phyloP scores from a whole-genome alignment of 2,888 invertebrate genomes.

The Archaeoteleia sp. region DNA sequence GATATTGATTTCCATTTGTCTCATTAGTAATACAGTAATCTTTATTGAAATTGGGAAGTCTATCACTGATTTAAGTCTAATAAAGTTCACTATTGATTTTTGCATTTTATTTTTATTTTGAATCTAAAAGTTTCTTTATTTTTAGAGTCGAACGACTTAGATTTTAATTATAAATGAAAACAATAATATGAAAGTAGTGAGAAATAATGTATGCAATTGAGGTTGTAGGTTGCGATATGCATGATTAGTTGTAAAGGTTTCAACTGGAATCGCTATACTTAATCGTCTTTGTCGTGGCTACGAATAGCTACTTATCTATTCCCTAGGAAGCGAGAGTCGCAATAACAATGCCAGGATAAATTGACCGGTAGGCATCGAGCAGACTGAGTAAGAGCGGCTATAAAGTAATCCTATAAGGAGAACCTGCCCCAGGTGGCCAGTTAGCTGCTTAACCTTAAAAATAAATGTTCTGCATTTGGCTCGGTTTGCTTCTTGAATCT shows the following conservation, averaged over 20 bases:
- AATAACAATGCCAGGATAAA: constrained; percentile 59
- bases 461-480: constrained; percentile 50
- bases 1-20: too few species aligned
- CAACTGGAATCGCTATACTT: constrained; percentile 32
- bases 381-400: constrained; percentile 54
- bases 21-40: too few species aligned
- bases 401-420: constrained; percentile 61
- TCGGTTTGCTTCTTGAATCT: constrained; percentile 24
- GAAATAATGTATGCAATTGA: constrained; percentile 11
- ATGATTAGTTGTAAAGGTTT: constrained; percentile 7
- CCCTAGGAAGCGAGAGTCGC: constrained; percentile 22
- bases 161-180: too few species aligned
- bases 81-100: too few species aligned
- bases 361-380: constrained; percentile 56
- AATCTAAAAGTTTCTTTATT: too few species aligned
- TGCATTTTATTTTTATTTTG: too few species aligned
- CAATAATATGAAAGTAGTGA: too few species aligned
- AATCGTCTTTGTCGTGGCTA: constrained; percentile 54
- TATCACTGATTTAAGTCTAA: too few species aligned
- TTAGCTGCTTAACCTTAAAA: constrained; percentile 63
- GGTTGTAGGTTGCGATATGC: constrained; percentile 10
- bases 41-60: too few species aligned
- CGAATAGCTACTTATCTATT: constrained; percentile 43
- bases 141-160: too few species aligned
- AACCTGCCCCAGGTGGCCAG: constrained; percentile 61